Percentiles rank a stretch among this genome's conserved stretches.
phyloP scores from a whole-genome alignment of 1,140 invertebrate genomes.

The Brachionus plicatilis region DNA sequence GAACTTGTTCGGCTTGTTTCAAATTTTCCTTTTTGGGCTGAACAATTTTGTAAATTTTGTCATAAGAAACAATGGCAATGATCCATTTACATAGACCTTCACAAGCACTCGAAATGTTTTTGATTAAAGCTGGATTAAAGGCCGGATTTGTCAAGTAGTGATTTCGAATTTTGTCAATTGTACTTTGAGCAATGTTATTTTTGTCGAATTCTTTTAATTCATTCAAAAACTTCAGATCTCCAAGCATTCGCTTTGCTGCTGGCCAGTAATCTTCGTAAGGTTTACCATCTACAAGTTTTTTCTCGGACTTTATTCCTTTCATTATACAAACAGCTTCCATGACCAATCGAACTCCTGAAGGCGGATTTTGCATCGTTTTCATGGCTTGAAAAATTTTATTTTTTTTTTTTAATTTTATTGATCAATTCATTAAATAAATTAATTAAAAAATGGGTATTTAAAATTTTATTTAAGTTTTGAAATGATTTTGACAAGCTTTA shows the following conservation, averaged over 20 bases:
- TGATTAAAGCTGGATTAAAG: constrained; percentile 54
- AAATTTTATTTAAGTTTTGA: too few species aligned
- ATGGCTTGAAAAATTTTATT: constrained; percentile 45
- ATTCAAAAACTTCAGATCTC: constrained; percentile 48
- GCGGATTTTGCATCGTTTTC: constrained; percentile 53
- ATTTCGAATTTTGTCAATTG: constrained; percentile 52
- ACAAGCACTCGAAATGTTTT: constrained; percentile 55
- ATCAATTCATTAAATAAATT: constrained; percentile 50
- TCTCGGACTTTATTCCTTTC: constrained; percentile 53
- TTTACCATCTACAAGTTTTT: constrained; percentile 51
- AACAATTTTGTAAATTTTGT: constrained; percentile 54
- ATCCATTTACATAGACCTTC: constrained; percentile 57
- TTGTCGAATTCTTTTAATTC: constrained; percentile 62
- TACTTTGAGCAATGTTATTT: constrained; percentile 65
- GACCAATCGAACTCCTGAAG: constrained; percentile 53
- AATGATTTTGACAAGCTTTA: too few species aligned
- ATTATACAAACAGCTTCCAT: constrained; percentile 57
- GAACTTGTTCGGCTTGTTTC: constrained; percentile 47
- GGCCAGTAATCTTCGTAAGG: constrained; percentile 53
- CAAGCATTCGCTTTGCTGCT: constrained; percentile 44
- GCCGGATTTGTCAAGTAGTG: constrained; percentile 53
- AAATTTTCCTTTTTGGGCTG: constrained; percentile 53
- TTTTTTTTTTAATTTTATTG: too few species aligned
- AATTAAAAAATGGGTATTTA: neutral
- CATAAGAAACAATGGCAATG: constrained; percentile 53